phyloP scores from a whole-genome alignment of 1,140 invertebrate species.

The Drosophila guanche region DNA sequence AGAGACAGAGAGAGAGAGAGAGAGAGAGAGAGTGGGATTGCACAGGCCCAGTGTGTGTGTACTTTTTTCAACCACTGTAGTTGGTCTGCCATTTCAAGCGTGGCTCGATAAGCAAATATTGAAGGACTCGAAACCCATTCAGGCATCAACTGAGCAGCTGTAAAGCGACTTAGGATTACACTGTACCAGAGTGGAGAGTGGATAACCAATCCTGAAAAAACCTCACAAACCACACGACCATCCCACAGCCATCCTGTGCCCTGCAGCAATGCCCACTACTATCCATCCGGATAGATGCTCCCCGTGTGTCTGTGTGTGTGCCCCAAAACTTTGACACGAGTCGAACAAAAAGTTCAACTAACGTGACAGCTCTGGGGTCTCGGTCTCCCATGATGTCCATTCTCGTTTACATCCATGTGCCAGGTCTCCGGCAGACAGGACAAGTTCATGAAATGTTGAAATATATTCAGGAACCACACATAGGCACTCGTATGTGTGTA shows the following conservation, averaged over 20 bases:
- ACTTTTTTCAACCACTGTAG: constrained; percentile 4
- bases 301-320: no score
- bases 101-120: constrained; percentile 70
- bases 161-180: constrained; percentile 29
- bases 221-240: constrained; percentile 19
- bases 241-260: no score
- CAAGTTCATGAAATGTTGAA: constrained; percentile 63
- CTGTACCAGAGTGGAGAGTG: neutral
- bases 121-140: constrained; percentile 36
- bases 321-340: constrained; percentile 30
- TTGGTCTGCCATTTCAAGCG: constrained; percentile 47
- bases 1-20: neutral
- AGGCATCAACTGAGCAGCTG: constrained; percentile 34
- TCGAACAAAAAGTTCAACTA: constrained; percentile 33
- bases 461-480: constrained; percentile 29
- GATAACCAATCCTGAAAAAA: constrained; percentile 8
- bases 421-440: constrained; percentile 18
- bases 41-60: neutral
- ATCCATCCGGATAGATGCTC: no score
- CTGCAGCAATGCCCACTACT: neutral
- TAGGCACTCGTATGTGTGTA: neutral
- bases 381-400: constrained; percentile 20
- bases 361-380: constrained; percentile 26
- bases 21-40: neutral
- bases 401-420: constrained; percentile 1